Conservation (phyloP, 2,113 vertebrate genomes). For the Urocynchramus pylzowi region DNA sequence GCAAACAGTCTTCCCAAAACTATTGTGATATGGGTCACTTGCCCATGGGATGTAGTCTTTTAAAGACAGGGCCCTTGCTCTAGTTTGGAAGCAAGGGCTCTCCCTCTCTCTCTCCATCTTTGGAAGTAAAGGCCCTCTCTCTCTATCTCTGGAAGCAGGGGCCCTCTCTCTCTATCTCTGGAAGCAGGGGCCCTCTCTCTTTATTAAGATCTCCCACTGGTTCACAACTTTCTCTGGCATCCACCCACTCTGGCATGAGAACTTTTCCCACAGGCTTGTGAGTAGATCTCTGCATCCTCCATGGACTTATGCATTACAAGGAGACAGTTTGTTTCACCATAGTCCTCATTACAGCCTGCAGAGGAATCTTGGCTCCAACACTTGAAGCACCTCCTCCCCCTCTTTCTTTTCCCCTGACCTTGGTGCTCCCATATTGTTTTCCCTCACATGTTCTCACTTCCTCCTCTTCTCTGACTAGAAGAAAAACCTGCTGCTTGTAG, state of each 20-base stretch:
- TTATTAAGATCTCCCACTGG: neutral
- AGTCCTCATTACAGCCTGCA: neutral
- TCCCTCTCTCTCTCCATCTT: neutral
- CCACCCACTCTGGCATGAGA: neutral
- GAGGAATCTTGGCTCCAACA: neutral
- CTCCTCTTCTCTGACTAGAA: neutral
- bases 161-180: neutral
- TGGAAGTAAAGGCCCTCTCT: neutral
- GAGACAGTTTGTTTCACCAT: neutral
- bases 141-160: neutral
- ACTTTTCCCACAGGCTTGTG: rapidly evolving
- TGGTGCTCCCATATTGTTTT: neutral
- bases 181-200: neutral
- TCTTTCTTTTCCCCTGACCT: neutral
- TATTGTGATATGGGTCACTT: neutral
- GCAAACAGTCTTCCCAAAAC: no score
- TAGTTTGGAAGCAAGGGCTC: neutral
- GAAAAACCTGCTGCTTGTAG: neutral
- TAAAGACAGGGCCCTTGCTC: neutral
- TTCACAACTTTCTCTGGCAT: neutral
- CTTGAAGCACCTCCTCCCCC: neutral
- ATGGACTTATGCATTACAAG: neutral
- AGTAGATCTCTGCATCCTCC: neutral
- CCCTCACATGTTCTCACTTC: neutral
- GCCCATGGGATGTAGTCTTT: rapidly evolving